Percentiles rank a stretch among this genome's conserved stretches.
phyloP scores from a whole-genome alignment of 2,888 invertebrate genomes.

The Anticlea derivata region DNA sequence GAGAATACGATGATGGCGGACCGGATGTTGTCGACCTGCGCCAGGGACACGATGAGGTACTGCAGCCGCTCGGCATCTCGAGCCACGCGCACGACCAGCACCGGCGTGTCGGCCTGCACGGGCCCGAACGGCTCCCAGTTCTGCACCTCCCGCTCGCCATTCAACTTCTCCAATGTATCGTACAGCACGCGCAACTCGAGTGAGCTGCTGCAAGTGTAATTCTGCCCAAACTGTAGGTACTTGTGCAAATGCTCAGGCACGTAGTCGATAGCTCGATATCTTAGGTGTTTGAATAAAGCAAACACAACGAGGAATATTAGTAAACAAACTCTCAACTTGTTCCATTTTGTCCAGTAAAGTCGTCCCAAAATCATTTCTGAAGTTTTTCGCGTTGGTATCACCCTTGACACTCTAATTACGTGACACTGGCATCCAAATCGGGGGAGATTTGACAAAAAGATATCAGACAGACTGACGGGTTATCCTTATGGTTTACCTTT shows the following conservation, averaged over 20 bases:
- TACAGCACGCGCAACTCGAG: slow-evolving; percentile 61
- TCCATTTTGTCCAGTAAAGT: slow-evolving; percentile 3
- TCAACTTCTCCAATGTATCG: slow-evolving; percentile 85
- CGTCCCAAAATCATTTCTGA: slow-evolving; percentile 6
- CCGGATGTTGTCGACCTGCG: slow-evolving; percentile 45
- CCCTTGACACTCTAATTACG: too few relatives aligned
- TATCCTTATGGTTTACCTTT: too few relatives aligned
- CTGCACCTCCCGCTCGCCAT: slow-evolving; percentile 47
- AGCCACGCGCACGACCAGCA: slow-evolving; percentile 82
- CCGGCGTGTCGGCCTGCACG: slow-evolving; percentile 85
- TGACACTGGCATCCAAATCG: too few relatives aligned
- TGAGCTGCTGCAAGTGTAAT: background rate
- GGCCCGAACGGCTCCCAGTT: slow-evolving; percentile 56
- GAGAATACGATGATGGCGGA: slow-evolving; percentile 53
- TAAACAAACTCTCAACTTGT: slow-evolving; percentile 7
- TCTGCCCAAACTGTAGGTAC: slow-evolving; percentile 31
- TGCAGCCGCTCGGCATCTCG: slow-evolving; percentile 85
- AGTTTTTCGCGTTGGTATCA: background rate
- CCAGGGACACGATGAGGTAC: slow-evolving; percentile 86
- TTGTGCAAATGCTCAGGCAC: slow-evolving; percentile 29
- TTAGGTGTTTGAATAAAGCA: background rate
- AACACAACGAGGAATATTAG: background rate
- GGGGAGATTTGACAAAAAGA: too few relatives aligned
- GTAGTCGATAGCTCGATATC: background rate
- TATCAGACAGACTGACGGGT: too few relatives aligned